phyloP scores from a whole-genome alignment of 2,797 vertebrate genomes.

The Hippoglossus hippoglossus region DNA sequence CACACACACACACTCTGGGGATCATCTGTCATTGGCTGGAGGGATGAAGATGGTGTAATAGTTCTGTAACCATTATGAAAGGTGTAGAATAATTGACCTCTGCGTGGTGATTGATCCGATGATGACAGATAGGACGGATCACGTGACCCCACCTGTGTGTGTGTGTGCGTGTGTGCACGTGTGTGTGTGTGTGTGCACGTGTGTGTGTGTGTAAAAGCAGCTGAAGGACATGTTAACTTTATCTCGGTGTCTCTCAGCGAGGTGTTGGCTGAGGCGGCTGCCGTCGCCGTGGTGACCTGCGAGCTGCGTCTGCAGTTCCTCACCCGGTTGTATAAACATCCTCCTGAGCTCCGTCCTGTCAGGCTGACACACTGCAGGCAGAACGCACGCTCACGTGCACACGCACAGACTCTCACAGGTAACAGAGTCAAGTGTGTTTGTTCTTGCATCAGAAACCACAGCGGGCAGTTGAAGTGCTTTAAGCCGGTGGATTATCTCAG shows the following conservation, averaged over 20 bases:
- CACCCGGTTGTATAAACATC: conserved; percentile 53
- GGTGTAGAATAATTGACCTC: conserved; percentile 54
- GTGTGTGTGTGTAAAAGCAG: not conserved
- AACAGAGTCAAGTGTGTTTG: no score
- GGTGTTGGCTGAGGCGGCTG: not conserved
- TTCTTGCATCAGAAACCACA: no score
- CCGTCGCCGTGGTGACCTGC: conserved; percentile 8
- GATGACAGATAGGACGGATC: conserved; percentile 41
- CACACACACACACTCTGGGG: not conserved
- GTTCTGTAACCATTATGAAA: conserved; percentile 45
- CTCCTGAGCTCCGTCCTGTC: conserved; percentile 31
- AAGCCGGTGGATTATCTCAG: no score
- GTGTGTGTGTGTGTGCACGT: not conserved
- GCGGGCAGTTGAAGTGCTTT: no score
- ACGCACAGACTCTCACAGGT: not conserved
- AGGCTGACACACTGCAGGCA: conserved; percentile 37
- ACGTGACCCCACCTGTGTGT: conserved; percentile 1
- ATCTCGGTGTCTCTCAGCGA: not conserved
- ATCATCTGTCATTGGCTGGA: conserved; percentile 38
- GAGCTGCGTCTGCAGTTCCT: conserved; percentile 39
- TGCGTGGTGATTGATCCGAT: conserved; percentile 40
- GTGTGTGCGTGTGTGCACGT: conserved; percentile 1
- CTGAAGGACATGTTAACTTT: conserved; percentile 23
- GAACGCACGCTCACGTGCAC: conserved; percentile 11
- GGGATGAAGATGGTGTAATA: conserved; percentile 39